Evolutionary conservation across 2,888 invertebrate species (phyloP), one percentile per base, ranked within the genome.

Genomic region (Ferdinandea cuprea): DNA sequence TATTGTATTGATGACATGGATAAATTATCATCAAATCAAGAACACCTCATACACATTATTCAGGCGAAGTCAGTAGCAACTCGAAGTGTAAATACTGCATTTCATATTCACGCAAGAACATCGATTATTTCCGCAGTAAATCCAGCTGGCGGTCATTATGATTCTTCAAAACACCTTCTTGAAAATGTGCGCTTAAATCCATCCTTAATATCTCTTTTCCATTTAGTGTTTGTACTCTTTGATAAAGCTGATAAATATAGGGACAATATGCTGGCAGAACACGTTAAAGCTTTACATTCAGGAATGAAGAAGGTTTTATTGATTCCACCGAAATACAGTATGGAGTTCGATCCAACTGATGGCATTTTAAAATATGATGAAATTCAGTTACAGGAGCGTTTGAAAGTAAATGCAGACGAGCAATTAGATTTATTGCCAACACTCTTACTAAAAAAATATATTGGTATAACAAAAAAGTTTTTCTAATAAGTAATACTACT

Each of bases 1-100:
- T 99, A 98, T 89, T 97, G 97, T 87, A 96, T 99, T 50, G 99
- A 99, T 90, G 98, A 99, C 91, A 96, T 99, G 88, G 99, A 99
- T 90, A 98, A 98, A 92, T 96, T 97, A 94, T 92, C 93, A 2
- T 91, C 91, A 11, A 95, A 96, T 88, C 95, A 96, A 90, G 93
- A 94, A 88, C 95, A 96, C 72, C 92, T 99, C 59, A 91, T 98
- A 46, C 98, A 99, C 92, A 96, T 96, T 0, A 97, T 99, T 97
- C 98, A 99, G 89, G 97, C 98, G 88, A 95, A 98, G 86, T 94
- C 95, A 54, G 95, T 98, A 40, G 96, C 97, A 88, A 94, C 98
- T 65, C 97, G 98, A 0, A 97, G 98, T 90, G 96, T 96, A n/a
- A 96, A 97, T 4, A 94, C 96, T 15, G 94, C 96, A 46, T 96